Evolutionary conservation across 2,113 vertebrate genomes (phyloP).

Genomic region (Melanostigma gelatinosum): DNA sequence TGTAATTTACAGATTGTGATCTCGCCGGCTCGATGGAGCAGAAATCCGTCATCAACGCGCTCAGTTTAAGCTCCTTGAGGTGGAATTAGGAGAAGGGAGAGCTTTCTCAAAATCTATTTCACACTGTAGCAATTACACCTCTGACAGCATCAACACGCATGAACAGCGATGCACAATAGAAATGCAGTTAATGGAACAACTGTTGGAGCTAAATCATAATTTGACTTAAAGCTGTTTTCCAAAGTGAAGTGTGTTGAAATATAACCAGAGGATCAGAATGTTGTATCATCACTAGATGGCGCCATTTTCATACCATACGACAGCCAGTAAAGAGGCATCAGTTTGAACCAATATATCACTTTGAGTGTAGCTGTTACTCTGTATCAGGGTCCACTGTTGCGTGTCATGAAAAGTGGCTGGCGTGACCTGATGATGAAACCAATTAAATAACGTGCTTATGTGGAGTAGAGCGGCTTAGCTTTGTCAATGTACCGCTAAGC

Average conservation of each 20-base stretch:
- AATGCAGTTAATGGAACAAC: background rate
- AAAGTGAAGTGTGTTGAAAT: background rate
- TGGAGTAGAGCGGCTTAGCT: background rate
- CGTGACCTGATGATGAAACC: background rate
- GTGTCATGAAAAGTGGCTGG: background rate
- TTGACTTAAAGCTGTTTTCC: background rate
- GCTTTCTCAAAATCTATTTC: background rate
- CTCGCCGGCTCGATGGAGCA: constrained; percentile 29
- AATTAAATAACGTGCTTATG: background rate
- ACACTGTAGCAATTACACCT: background rate
- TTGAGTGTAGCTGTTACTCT: background rate
- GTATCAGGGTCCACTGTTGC: background rate
- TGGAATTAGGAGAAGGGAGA: constrained; percentile 4
- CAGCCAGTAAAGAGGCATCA: background rate
- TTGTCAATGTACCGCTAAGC: background rate
- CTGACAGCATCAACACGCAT: background rate
- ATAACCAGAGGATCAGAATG: background rate
- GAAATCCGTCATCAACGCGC: constrained; percentile 45
- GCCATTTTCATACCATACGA: constrained; percentile 2
- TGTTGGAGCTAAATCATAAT: no score
- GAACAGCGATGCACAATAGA: background rate
- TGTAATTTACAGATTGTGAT: constrained; percentile 53
- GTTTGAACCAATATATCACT: background rate
- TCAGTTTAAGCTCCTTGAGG: constrained; percentile 40
- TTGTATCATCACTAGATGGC: constrained; percentile 68